phyloP scores from a whole-genome alignment of 2,113 vertebrate species.

The Austrofundulus limnaeus region DNA sequence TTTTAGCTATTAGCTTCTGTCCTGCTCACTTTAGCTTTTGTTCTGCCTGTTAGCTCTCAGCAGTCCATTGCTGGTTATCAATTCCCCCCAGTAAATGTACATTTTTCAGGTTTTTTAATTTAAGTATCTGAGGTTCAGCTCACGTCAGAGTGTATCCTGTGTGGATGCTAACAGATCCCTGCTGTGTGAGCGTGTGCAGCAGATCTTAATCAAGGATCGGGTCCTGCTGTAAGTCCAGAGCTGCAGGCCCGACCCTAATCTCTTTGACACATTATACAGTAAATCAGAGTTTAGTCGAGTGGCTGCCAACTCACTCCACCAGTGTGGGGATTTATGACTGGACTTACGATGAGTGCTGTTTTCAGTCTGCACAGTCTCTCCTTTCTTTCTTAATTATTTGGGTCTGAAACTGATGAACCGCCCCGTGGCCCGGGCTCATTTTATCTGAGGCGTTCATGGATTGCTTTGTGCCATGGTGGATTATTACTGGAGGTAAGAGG shows the following conservation, averaged over 20 bases:
- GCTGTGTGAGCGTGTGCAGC: conserved; percentile 35
- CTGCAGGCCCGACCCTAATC: conserved; percentile 59
- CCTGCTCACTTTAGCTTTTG: too few species aligned
- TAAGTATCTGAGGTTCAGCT: too few species aligned
- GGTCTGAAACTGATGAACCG: conserved; percentile 26
- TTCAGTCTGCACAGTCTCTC: conserved; percentile 23
- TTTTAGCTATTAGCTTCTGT: too few species aligned
- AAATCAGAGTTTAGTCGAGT: conserved; percentile 47
- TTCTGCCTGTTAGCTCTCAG: too few species aligned
- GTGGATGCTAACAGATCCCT: conserved; percentile 35
- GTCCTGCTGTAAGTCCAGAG: conserved; percentile 56
- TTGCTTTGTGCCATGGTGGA: conserved; percentile 57
- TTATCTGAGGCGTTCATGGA: conserved; percentile 45
- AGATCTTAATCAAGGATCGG: conserved; percentile 63
- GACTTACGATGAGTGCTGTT: conserved; percentile 29
- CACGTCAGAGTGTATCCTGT: conserved; percentile 3
- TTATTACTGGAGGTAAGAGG: conserved; percentile 51
- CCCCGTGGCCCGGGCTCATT: conserved; percentile 9
- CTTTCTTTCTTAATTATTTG: conserved; percentile 29
- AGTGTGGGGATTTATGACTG: conserved; percentile 57
- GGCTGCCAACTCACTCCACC: conserved; percentile 45
- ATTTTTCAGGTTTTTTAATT: too few species aligned
- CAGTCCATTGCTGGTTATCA: too few species aligned
- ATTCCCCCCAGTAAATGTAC: not conserved
- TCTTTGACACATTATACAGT: conserved; percentile 55